Evolutionary conservation across 1,140 invertebrate genomes (phyloP), one percentile per base, ranked within the genome.

Genomic region (Eriosoma lanigerum): DNA sequence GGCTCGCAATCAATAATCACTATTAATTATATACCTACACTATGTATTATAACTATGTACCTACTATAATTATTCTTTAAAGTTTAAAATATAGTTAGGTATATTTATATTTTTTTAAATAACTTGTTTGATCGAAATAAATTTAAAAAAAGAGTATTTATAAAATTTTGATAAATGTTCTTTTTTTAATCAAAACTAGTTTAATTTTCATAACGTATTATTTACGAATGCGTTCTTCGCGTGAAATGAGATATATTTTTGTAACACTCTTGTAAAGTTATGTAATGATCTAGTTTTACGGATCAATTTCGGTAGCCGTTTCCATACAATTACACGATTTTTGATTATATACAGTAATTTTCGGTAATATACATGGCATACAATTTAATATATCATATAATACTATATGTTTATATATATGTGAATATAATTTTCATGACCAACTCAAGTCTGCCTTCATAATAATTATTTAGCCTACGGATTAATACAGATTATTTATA

Each of bases 51-150:
- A n/a, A n/a, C n/a, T n/a, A n/a, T n/a, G n/a, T n/a, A n/a, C n/a
- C n/a, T n/a, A n/a, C n/a, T n/a, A n/a, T n/a, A n/a, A n/a, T n/a
- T n/a, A n/a, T n/a, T n/a, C n/a, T n/a, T n/a, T n/a, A n/a, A n/a
- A n/a, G n/a, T n/a, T n/a, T n/a, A n/a, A n/a, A n/a, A n/a, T n/a
- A n/a, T n/a, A n/a, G n/a, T n/a, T n/a, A n/a, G n/a, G n/a, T n/a
- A n/a, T n/a, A n/a, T n/a, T n/a, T 44, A 21, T 66, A 64, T 64
- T n/a, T 66, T 19, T n/a, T 44, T 66, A 38, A 70, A 50, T 26
- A 50, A 70, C 68, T 50, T 12, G 46, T 70, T 50, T 19, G 17
- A n/a, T 38, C 8, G 8, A 38, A 38, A 4, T 19, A 26, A 70
- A 52, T 19, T 26, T 19, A 70, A 24, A 15, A n/a, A 68, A 21